Evolutionary conservation across 2,888 invertebrate species (phyloP).

Genomic region (Prosapia bicincta): DNA sequence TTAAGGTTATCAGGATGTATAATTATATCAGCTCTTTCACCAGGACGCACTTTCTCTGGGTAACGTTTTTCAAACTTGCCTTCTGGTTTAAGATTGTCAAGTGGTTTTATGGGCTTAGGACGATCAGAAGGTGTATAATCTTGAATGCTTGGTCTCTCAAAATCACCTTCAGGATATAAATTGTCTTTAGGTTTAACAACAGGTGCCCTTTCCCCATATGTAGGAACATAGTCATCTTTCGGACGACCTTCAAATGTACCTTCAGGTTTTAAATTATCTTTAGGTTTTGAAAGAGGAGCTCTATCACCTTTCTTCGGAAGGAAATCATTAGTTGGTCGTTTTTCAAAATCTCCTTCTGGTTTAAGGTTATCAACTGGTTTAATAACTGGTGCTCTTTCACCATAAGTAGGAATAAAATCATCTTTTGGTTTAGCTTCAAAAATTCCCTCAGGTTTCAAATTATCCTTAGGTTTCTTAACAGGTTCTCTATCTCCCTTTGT

Average conservation of each 20-base stretch:
- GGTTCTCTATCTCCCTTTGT: constrained; percentile 38
- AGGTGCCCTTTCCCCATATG: constrained; percentile 49
- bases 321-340: no score
- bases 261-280: constrained; percentile 47
- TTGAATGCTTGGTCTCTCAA: constrained; percentile 51
- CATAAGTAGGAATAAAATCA: constrained; percentile 43
- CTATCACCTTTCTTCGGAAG: constrained; percentile 49
- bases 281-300: constrained; percentile 39
- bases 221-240: constrained; percentile 43
- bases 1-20: constrained; percentile 52
- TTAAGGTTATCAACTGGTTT: constrained; percentile 47
- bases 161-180: constrained; percentile 54
- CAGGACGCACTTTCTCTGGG: constrained; percentile 46
- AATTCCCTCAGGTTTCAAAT: constrained; percentile 43
- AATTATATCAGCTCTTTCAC: constrained; percentile 42
- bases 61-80: constrained; percentile 55
- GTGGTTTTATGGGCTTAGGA: constrained; percentile 44
- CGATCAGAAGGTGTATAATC: constrained; percentile 45
- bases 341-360: constrained; percentile 52
- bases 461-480: constrained; percentile 44
- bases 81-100: constrained; percentile 55
- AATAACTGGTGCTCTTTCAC: constrained; percentile 44
- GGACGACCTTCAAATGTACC: constrained; percentile 53
- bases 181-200: constrained; percentile 52
- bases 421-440: constrained; percentile 45